Conservation (phyloP, 2,797 vertebrate species). For the Lacerta viridis region DNA sequence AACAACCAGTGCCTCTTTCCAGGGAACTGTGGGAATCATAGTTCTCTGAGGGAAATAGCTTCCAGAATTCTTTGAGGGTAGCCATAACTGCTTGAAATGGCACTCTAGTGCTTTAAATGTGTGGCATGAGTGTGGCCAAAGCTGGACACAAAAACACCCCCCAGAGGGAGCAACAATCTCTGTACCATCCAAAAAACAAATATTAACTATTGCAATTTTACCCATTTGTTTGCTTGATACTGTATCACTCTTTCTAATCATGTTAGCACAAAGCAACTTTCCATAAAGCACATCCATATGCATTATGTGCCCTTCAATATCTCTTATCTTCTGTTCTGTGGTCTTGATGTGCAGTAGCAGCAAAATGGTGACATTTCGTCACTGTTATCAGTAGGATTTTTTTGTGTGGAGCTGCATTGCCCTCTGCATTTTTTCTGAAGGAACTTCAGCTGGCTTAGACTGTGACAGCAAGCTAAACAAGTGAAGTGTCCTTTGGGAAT, state of each 20-base stretch:
- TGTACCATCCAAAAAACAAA: neutral
- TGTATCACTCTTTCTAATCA: neutral
- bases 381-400: neutral
- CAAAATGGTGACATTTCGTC: neutral
- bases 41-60: too few relatives aligned
- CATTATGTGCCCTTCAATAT: neutral
- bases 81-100: too few relatives aligned
- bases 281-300: neutral
- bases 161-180: neutral
- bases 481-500: neutral
- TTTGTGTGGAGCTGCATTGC: neutral
- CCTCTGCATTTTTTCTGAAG: neutral
- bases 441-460: neutral
- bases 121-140: too few relatives aligned
- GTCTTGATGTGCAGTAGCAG: neutral
- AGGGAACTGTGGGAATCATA: too few relatives aligned
- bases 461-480: neutral
- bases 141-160: too few relatives aligned
- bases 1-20: too few relatives aligned
- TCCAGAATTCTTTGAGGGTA: too few relatives aligned
- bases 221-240: neutral
- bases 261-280: neutral
- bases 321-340: neutral
- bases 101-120: too few relatives aligned
- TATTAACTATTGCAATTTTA: neutral